phyloP scores from a whole-genome alignment of 2,113 vertebrate species.

The Pitta sordida region DNA sequence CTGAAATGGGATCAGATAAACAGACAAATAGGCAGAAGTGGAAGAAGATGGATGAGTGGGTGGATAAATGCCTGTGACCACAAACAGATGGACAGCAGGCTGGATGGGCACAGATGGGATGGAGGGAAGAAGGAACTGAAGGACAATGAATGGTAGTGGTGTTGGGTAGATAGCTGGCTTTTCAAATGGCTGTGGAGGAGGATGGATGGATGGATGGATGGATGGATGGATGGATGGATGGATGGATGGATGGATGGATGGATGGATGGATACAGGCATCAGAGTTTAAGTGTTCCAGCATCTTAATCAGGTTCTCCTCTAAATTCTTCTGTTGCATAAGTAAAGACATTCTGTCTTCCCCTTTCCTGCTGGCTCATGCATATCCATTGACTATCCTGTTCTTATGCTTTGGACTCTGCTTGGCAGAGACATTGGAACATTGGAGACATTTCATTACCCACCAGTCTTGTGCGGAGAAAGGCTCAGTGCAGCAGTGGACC shows the following conservation, averaged over 20 bases:
- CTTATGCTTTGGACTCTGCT: not conserved
- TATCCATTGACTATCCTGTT: not conserved
- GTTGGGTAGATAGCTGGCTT: not conserved
- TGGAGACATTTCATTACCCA: not conserved
- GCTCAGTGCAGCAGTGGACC: not conserved
- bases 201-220: not conserved
- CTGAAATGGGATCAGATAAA: not conserved
- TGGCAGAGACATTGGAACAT: not conserved
- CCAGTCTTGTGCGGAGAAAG: not conserved
- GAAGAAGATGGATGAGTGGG: not conserved
- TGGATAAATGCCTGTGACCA: rapidly evolving
- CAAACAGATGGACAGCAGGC: not conserved
- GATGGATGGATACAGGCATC: not conserved
- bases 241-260: not conserved
- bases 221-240: not conserved
- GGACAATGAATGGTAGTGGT: not conserved
- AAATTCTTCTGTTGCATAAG: not conserved
- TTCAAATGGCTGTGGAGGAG: not conserved
- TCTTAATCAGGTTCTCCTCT: not conserved
- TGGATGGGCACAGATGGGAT: not conserved
- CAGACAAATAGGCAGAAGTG: not conserved
- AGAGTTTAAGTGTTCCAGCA: not conserved
- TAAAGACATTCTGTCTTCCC: not conserved
- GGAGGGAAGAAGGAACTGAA: not conserved
- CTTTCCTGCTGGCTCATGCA: not conserved